Conservation (phyloP, 2,113 vertebrate genomes). For the Callocephalon fimbriatum region DNA sequence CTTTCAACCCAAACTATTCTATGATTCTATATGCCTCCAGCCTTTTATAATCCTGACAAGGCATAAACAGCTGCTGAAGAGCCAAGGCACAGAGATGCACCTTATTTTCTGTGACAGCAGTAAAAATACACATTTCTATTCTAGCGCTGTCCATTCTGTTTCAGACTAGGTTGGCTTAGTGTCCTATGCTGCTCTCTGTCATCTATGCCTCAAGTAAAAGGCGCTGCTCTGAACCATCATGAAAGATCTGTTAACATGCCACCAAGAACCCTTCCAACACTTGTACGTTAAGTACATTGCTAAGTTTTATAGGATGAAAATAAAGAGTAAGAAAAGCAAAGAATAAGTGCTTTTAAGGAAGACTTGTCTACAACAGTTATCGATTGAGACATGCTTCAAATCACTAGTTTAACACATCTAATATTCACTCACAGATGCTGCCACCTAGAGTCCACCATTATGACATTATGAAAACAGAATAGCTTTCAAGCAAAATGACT, state of each 20-base stretch:
- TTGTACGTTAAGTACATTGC: background rate
- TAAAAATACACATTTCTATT: background rate
- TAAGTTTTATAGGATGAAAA: background rate
- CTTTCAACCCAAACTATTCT: background rate
- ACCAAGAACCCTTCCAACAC: background rate
- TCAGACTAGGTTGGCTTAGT: background rate
- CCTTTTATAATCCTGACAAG: background rate
- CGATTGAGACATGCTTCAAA: background rate
- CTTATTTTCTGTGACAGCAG: background rate
- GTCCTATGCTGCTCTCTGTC: background rate
- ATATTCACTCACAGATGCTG: conserved; percentile 66
- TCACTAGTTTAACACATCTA: background rate
- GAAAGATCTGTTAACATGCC: background rate
- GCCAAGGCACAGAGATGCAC: background rate
- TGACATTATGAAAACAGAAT: background rate
- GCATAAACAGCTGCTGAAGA: background rate
- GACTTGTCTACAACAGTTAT: background rate
- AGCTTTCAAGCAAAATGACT: background rate
- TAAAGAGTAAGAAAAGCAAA: background rate
- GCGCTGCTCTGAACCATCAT: background rate
- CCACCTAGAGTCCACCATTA: conserved; percentile 66
- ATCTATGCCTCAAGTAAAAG: background rate
- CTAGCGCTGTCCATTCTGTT: background rate
- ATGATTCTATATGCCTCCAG: background rate
- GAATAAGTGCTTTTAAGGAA: background rate